Evolutionary conservation across 2,113 vertebrate genomes (phyloP).

Genomic region (Melanocharis versteri): DNA sequence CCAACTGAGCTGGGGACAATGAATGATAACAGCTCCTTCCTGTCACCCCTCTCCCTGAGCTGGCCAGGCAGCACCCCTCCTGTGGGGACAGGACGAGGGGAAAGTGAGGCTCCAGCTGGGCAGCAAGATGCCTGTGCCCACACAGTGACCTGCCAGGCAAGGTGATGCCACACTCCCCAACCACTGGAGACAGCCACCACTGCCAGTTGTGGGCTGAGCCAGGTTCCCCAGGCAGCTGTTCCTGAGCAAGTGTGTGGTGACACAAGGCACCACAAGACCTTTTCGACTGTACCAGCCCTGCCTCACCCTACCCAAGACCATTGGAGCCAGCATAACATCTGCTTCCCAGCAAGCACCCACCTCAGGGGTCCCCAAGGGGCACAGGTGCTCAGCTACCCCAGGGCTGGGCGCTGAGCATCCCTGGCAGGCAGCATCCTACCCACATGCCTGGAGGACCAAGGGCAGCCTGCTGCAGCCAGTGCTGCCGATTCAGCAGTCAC

Average conservation of each 20-base stretch:
- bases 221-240: not conserved
- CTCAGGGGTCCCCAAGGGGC: not conserved
- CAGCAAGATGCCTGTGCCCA: not conserved
- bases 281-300: not conserved
- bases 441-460: not conserved
- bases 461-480: not conserved
- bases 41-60: not conserved
- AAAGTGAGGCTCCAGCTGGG: not conserved
- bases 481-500: slow-evolving; percentile 48
- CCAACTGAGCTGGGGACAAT: slow-evolving; percentile 34
- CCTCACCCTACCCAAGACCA: not conserved
- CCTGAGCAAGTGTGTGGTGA: not conserved
- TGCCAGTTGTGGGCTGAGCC: not conserved
- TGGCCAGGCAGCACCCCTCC: not conserved
- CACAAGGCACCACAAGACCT: not conserved
- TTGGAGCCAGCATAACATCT: not conserved
- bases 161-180: not conserved
- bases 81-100: not conserved
- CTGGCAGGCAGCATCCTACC: not conserved
- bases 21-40: slow-evolving; percentile 40
- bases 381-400: not conserved
- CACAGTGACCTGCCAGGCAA: not conserved
- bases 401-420: not conserved
- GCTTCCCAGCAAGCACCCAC: not conserved
- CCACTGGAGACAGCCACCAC: not conserved